These are phyloP conservation scores for Paracentrotus lividus DNA, from an alignment of 53 echinoderm and acorn worm genomes.

Conservation along the genomic window DNA sequence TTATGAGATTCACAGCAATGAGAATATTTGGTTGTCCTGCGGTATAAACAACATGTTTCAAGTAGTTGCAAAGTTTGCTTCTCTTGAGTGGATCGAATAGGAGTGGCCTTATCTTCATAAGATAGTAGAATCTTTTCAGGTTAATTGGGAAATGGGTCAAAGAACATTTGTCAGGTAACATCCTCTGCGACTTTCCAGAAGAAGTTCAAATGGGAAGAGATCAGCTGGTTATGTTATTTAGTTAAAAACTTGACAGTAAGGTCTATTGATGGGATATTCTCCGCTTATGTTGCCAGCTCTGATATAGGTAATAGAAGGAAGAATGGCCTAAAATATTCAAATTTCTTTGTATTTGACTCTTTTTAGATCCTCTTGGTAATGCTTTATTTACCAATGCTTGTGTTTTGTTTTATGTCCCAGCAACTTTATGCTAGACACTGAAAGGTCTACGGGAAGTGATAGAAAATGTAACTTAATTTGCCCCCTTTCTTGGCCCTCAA, in stretches of 20 bases:
- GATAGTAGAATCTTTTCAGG: conserved; percentile 31
- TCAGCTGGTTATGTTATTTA: neutral
- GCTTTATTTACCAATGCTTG: neutral
- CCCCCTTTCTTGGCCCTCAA: conserved; percentile 4
- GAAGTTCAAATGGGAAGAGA: conserved; percentile 3
- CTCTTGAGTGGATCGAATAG: conserved; percentile 12
- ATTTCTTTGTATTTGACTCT: neutral
- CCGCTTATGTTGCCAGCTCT: neutral
- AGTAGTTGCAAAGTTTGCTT: conserved; percentile 48
- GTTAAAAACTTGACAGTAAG: neutral
- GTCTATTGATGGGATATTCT: neutral
- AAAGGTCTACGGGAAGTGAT: neutral
- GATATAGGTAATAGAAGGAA: neutral
- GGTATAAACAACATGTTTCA: conserved; percentile 27
- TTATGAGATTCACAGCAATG: neutral
- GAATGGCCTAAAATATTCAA: neutral
- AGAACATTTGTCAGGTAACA: neutral
- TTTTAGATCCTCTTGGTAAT: neutral
- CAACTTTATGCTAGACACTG: neutral
- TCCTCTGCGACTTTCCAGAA: neutral
- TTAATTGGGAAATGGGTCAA: conserved; percentile 38
- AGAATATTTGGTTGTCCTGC: conserved; percentile 13
- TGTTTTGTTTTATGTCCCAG: neutral
- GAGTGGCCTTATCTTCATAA: conserved; percentile 46
- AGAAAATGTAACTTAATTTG: neutral